A percentile compares a stretch with the other conserved stretches of the same genome.
Evolutionary conservation across 2,888 invertebrate species (phyloP).

Genomic region (Heliconius aoede): DNA sequence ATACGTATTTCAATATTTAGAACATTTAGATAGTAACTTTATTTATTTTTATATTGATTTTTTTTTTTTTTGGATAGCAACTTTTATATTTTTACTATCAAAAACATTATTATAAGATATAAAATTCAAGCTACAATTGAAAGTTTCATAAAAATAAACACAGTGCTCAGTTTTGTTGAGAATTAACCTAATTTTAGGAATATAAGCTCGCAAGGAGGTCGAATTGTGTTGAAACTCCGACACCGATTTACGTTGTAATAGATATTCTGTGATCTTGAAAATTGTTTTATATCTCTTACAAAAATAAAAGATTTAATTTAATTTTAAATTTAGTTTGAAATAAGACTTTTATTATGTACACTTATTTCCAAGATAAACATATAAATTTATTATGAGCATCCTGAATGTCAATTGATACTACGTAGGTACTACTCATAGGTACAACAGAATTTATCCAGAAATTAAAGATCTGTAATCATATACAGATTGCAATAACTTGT

Average conservation of each 20-base stretch:
- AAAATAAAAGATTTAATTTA: not conserved
- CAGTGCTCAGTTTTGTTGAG: conserved; percentile 10
- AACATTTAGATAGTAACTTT: not conserved
- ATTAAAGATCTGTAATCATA: no score
- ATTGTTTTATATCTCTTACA: not conserved
- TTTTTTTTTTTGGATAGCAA: no score
- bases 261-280: not conserved
- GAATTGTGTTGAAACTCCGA: not conserved
- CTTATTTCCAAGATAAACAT: no score
- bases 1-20: not conserved
- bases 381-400: no score
- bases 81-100: not conserved
- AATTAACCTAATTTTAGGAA: conserved; percentile 20
- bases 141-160: conserved; percentile 2
- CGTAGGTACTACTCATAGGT: no score
- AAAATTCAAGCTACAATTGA: conserved; percentile 4
- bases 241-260: not conserved
- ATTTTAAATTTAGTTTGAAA: not conserved
- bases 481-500: not conserved
- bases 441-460: not conserved
- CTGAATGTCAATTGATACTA: no score
- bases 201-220: conserved; percentile 5
- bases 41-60: no score
- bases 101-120: not conserved
- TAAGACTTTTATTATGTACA: not conserved